Conservation (phyloP, 1,140 invertebrate species). For the Episyrphus balteatus region DNA sequence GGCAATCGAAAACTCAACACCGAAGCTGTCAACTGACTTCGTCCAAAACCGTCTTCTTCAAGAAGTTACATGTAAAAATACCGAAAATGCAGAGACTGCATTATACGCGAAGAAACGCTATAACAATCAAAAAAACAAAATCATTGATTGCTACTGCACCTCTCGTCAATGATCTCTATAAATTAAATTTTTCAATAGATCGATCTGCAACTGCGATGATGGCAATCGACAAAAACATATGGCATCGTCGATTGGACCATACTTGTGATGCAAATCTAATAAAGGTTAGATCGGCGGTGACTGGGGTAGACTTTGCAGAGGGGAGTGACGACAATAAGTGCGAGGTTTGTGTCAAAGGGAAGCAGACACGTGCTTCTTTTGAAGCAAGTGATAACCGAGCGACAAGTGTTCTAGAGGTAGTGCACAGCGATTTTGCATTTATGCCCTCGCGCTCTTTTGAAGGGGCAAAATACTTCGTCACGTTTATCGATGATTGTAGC, state of each 20-base stretch:
- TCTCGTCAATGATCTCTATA: background rate
- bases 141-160: background rate
- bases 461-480: slow-evolving; percentile 31
- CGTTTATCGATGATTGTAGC: slow-evolving; percentile 38
- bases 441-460: slow-evolving; percentile 30
- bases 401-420: background rate
- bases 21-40: slow-evolving; percentile 18
- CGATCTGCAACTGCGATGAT: background rate
- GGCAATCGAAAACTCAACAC: slow-evolving; percentile 12
- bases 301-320: background rate
- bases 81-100: background rate
- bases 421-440: slow-evolving; percentile 37
- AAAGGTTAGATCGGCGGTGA: slow-evolving; percentile 1
- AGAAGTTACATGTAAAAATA: slow-evolving; percentile 1
- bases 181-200: background rate
- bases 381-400: slow-evolving; percentile 16
- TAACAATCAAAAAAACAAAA: no score
- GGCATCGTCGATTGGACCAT: slow-evolving; percentile 9
- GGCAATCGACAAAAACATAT: background rate
- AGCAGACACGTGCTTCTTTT: slow-evolving; percentile 16
- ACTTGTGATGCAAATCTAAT: background rate
- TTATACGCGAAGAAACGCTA: no score
- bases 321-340: slow-evolving; percentile 8
- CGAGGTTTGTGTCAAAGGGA: slow-evolving; percentile 17
- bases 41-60: slow-evolving; percentile 20